Percentiles rank a stretch among this genome's conserved stretches.
phyloP scores from a whole-genome alignment of 2,113 vertebrate genomes.

The Colius striatus region DNA sequence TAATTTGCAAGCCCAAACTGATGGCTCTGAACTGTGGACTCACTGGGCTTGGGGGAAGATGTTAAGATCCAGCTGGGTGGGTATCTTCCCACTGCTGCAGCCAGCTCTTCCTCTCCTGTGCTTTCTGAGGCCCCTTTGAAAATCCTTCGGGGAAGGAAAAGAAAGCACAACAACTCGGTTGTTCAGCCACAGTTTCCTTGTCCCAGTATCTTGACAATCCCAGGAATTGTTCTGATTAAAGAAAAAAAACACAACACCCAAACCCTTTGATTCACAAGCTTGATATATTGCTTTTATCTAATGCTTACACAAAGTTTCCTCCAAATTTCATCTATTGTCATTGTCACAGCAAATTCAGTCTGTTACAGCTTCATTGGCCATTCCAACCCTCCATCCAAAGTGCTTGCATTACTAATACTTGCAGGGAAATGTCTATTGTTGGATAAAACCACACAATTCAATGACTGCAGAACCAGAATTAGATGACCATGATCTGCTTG shows the following conservation, averaged over 20 bases:
- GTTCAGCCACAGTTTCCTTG: not conserved
- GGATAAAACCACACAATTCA: not conserved
- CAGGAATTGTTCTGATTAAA: not conserved
- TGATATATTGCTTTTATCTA: not conserved
- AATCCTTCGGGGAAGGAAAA: not conserved
- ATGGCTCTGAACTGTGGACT: not conserved
- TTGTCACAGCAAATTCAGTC: not conserved
- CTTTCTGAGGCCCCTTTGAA: not conserved
- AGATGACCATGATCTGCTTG: rapidly evolving
- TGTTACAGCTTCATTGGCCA: not conserved
- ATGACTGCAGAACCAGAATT: not conserved
- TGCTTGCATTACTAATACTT: not conserved
- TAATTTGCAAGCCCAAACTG: not conserved
- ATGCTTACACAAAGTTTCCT: not conserved
- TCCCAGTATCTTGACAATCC: not conserved
- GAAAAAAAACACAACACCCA: not conserved
- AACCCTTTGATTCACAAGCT: not conserved
- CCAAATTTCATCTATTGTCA: not conserved
- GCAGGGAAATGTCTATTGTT: no score
- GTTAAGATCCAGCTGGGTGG: not conserved
- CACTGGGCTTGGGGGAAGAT: not conserved
- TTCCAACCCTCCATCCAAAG: not conserved
- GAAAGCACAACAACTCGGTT: not conserved
- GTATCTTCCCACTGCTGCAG: not conserved
- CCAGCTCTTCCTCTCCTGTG: not conserved